phyloP scores from a whole-genome alignment of 1,140 invertebrate species.

The Heliconius eleuchia region DNA sequence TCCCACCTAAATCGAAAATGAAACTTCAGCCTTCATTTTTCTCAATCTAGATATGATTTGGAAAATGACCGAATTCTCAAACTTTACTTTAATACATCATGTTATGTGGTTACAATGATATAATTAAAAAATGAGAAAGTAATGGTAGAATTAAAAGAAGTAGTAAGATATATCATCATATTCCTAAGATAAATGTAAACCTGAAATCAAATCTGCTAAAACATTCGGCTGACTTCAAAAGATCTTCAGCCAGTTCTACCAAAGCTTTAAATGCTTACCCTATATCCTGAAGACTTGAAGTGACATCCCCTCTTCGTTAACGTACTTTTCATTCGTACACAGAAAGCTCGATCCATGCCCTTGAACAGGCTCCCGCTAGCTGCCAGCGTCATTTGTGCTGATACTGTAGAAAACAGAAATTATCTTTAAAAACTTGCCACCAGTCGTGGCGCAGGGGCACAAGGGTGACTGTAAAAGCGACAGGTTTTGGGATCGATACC shows the following conservation, averaged over 20 bases:
- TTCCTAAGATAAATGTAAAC: background rate
- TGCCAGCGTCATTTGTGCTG: slow-evolving; percentile 91
- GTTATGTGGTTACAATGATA: background rate
- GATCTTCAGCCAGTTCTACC: background rate
- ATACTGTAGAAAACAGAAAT: slow-evolving; percentile 82
- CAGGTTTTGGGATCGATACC: no score
- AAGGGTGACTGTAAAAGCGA: no score
- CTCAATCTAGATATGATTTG: slow-evolving; percentile 66
- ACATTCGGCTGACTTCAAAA: background rate
- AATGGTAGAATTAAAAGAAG: background rate
- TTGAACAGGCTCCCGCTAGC: slow-evolving; percentile 88
- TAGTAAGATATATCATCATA: background rate
- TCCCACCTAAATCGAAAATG: slow-evolving; percentile 79
- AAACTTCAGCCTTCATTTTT: slow-evolving; percentile 74
- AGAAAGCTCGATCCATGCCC: slow-evolving; percentile 95
- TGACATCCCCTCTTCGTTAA: slow-evolving; percentile 98
- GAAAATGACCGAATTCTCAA: slow-evolving; percentile 71
- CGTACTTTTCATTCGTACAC: slow-evolving; percentile 98
- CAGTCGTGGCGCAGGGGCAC: no score
- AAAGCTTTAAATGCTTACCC: slow-evolving; percentile 86
- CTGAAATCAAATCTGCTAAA: background rate
- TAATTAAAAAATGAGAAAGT: background rate
- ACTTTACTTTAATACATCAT: slow-evolving; percentile 18
- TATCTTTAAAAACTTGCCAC: background rate
- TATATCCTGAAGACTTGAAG: slow-evolving; percentile 98